A percentile compares a stretch with the other conserved stretches of the same genome.
These are phyloP conservation scores for Cassiopea xamachana DNA, from an alignment of 30 jellyfish, hydroid and myxozoan genomes.

Conservation along the genomic window DNA sequence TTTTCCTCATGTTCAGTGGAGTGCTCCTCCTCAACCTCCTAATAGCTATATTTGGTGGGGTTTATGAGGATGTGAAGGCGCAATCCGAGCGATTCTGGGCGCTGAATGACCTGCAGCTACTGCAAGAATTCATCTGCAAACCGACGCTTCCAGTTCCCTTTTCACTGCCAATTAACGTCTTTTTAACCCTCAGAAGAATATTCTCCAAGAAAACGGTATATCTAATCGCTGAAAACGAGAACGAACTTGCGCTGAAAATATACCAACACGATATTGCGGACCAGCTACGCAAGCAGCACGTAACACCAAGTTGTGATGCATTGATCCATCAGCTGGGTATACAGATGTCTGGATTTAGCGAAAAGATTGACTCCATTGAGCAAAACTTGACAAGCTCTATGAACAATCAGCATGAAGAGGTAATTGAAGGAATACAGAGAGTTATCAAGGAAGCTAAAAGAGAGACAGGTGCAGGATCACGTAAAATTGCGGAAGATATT, in stretches of 20 bases:
- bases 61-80: slow-evolving; percentile 6
- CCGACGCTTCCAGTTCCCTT: slow-evolving; percentile 6
- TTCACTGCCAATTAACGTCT: not conserved
- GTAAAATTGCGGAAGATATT: not conserved
- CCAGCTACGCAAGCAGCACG: not conserved
- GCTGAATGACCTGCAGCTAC: not conserved
- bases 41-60: slow-evolving; percentile 1
- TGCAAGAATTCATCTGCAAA: not conserved
- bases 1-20: not conserved
- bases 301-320: not conserved
- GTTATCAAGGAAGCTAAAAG: not conserved
- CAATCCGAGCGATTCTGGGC: slow-evolving; percentile 6
- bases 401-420: not conserved
- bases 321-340: not conserved
- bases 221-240: not conserved
- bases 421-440: not conserved
- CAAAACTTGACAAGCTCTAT: not conserved
- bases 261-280: not conserved
- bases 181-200: not conserved
- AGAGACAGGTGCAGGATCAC: not conserved
- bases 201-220: not conserved
- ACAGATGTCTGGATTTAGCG: not conserved
- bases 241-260: not conserved
- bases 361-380: not conserved
- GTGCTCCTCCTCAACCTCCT: not conserved